Base-by-base conservation (phyloP, 1,140 invertebrate species). In the Leptonema lineaticorne region DNA sequence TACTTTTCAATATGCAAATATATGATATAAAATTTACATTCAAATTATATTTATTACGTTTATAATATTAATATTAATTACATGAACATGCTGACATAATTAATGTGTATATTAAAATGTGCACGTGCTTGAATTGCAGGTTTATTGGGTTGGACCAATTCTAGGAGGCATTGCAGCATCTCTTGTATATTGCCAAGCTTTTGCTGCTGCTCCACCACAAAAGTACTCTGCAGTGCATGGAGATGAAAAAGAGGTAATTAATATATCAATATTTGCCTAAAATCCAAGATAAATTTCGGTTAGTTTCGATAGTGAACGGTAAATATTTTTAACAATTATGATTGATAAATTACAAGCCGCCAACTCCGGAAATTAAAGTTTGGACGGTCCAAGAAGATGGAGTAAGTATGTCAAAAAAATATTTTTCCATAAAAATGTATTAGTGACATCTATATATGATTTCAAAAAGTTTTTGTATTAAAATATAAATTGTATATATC, bases 101-200 rank as follows among this genome's bases (percentile, higher is more conserved):
- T 37, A 37, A 37, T n/a, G 30, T n/a, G 6, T 8, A 37, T n/a
- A 37, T 8, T 37, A 8, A 8, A 37, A 37, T 37, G 30, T 37
- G 30, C 30, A 37, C 16, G 37, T 41, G 9, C 9, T 41, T 2
- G 2, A 11, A 41, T 41, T 41, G 11, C 37, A 90, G 90, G 83
- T 95, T 0, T 96, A 94, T 80, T 96, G 94, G 94, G 82, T 90
- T 1, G 94, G 93, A 0, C 93, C 93, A 0, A 85, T 93, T 63
- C 78, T 91, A 0, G 94, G 93, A 1, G 93, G 90, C 2, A 85
- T 93, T 27, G 84, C 87, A 0, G 93, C 91, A 0, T 87, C 87
- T 11, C 81, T 94, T 7, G 74, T 94, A 16, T 96, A 96, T 76
- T 85, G 87, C 1, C 85, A 91, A 73, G 85, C 86, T 3, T 87